These are phyloP conservation scores for Cotesia vestalis DNA, from an alignment of 1,140 invertebrate genomes.

Conservation along the genomic window DNA sequence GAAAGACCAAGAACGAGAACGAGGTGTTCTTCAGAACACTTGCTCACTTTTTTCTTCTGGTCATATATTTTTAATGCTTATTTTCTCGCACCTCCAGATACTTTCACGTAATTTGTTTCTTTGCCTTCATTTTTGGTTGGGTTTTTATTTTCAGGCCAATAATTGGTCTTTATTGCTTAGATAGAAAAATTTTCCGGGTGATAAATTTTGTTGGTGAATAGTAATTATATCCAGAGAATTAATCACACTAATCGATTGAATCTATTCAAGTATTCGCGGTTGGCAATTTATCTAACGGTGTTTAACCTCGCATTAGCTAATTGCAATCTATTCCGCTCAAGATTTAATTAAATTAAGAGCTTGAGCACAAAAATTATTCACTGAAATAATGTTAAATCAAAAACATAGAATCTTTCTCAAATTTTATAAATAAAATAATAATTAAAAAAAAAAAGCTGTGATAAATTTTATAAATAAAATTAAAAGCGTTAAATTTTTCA, in stretches of 20 bases:
- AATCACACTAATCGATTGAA: slow-evolving; percentile 17
- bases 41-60: slow-evolving; percentile 13
- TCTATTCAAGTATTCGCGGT: neutral
- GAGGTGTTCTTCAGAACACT: slow-evolving; percentile 9
- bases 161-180: too few relatives aligned
- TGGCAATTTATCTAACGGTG: slow-evolving; percentile 6
- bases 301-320: slow-evolving; percentile 31
- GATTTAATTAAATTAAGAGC: slow-evolving; percentile 15
- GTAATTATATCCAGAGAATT: neutral
- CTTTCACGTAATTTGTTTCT: slow-evolving; percentile 13
- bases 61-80: slow-evolving; percentile 16
- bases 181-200: too few relatives aligned
- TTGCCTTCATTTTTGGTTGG: too few relatives aligned
- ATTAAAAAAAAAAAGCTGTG: too few relatives aligned
- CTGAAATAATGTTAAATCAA: too few relatives aligned
- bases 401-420: too few relatives aligned
- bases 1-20: neutral
- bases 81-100: slow-evolving; percentile 15
- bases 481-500: too few relatives aligned
- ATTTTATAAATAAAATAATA: too few relatives aligned
- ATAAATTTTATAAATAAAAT: too few relatives aligned
- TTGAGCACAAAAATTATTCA: too few relatives aligned
- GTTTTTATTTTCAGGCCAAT: too few relatives aligned
- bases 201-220: neutral
- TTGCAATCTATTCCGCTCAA: slow-evolving; percentile 20